phyloP scores from a whole-genome alignment of 2,888 invertebrate genomes.

The Tenthredo distinguenda region DNA sequence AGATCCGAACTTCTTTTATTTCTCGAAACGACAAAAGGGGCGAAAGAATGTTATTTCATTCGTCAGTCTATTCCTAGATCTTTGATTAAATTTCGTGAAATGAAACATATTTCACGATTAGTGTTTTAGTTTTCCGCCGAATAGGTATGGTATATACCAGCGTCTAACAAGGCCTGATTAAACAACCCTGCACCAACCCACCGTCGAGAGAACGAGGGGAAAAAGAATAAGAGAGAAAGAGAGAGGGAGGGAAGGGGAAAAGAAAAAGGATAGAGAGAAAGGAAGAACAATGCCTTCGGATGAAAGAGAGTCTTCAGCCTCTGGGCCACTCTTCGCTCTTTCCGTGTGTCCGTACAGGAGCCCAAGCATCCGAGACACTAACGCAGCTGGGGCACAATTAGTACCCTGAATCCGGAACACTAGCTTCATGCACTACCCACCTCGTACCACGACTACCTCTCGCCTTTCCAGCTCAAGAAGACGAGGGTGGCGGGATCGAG shows the following conservation, averaged over 20 bases:
- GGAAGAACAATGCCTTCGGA: slow-evolving; percentile 42
- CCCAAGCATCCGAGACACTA: slow-evolving; percentile 13
- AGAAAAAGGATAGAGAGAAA: background rate
- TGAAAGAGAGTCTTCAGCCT: slow-evolving; percentile 48
- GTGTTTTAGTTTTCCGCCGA: background rate
- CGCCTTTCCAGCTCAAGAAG: background rate
- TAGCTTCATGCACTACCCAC: slow-evolving; percentile 29
- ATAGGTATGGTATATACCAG: background rate
- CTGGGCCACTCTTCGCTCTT: slow-evolving; percentile 20
- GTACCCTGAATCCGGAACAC: slow-evolving; percentile 40
- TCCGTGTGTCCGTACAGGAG: slow-evolving; percentile 2
- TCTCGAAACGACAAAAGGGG: no score
- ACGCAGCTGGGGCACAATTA: slow-evolving; percentile 23
- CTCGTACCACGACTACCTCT: background rate
- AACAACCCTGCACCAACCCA: background rate
- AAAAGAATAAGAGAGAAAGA: background rate
- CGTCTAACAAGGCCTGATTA: slow-evolving; percentile 34
- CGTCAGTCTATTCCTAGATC: background rate
- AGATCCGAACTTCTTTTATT: no score
- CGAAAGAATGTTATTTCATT: background rate
- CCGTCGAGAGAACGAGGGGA: background rate
- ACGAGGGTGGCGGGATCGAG: slow-evolving; percentile 24
- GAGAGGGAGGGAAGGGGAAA: background rate
- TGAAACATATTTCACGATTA: background rate
- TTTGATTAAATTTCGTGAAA: background rate